Conservation (phyloP, 2,113 vertebrate species). For the Rhinoderma darwinii region DNA sequence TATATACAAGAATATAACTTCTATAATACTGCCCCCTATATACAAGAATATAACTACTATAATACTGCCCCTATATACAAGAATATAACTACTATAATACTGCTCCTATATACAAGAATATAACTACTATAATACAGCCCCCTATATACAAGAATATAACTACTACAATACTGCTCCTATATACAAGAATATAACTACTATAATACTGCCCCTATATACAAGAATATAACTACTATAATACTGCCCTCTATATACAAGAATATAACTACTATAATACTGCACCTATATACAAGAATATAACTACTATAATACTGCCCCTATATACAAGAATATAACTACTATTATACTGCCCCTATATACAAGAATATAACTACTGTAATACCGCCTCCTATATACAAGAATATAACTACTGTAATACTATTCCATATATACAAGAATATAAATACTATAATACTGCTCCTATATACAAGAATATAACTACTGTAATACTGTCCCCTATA, state of each 20-base stretch:
- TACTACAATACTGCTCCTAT: neutral
- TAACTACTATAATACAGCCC: neutral
- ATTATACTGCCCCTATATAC: neutral
- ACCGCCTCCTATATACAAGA: neutral
- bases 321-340: conserved; percentile 1
- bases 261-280: conserved; percentile 4
- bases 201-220: neutral
- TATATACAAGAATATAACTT: conserved; percentile 1
- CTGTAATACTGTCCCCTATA: neutral
- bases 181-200: conserved; percentile 10
- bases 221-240: conserved; percentile 14
- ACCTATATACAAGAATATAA: neutral
- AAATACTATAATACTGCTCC: conserved; percentile 6
- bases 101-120: conserved; percentile 3
- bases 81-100: conserved; percentile 18
- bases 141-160: conserved; percentile 10
- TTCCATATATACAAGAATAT: neutral
- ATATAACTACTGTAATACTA: conserved; percentile 10
- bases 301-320: conserved; percentile 1
- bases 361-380: conserved; percentile 7
- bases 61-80: neutral
- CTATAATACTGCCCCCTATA: neutral
- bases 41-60: conserved; percentile 4
- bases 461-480: conserved; percentile 5
- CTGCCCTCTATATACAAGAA: neutral